Conservation (phyloP, 2,797 vertebrate genomes). For the Ctenopoma multispine region DNA sequence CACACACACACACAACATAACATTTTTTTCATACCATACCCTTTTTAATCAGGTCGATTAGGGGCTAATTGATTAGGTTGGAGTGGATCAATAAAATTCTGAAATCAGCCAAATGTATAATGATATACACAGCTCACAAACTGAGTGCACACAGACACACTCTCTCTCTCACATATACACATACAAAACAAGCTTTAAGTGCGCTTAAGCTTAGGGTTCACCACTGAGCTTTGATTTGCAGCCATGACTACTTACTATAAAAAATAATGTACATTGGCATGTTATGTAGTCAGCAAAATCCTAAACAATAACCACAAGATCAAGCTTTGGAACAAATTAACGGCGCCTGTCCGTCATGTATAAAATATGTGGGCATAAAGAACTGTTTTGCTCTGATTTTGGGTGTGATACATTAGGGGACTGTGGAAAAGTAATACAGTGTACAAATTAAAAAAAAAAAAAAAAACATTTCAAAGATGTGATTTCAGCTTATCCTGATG, state of each 20-base stretch:
- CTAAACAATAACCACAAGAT: slow-evolving; percentile 49
- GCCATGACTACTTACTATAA: slow-evolving; percentile 67
- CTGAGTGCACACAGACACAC: background rate
- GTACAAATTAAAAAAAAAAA: background rate
- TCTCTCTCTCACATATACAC: slow-evolving; percentile 3
- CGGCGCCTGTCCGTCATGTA: slow-evolving; percentile 13
- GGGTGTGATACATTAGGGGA: background rate
- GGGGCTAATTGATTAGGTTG: slow-evolving; percentile 63
- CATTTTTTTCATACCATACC: slow-evolving; percentile 57
- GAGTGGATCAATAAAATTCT: slow-evolving; percentile 66
- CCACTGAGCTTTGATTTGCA: slow-evolving; percentile 68
- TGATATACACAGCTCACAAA: slow-evolving; percentile 26
- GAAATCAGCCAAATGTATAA: slow-evolving; percentile 64
- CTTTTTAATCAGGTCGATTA: slow-evolving; percentile 76
- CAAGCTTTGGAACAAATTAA: slow-evolving; percentile 35
- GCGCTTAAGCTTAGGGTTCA: slow-evolving; percentile 54
- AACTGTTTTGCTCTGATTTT: background rate
- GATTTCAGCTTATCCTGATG: background rate
- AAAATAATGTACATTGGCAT: slow-evolving; percentile 53
- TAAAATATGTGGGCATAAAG: background rate
- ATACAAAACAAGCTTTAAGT: slow-evolving; percentile 61
- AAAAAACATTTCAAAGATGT: slow-evolving; percentile 15
- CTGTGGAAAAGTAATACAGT: background rate
- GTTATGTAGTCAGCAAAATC: slow-evolving; percentile 53
- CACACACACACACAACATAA: slow-evolving; percentile 3